Evolutionary conservation across 2,113 vertebrate species (phyloP).

Genomic region (Neolamprologus variostigma): DNA sequence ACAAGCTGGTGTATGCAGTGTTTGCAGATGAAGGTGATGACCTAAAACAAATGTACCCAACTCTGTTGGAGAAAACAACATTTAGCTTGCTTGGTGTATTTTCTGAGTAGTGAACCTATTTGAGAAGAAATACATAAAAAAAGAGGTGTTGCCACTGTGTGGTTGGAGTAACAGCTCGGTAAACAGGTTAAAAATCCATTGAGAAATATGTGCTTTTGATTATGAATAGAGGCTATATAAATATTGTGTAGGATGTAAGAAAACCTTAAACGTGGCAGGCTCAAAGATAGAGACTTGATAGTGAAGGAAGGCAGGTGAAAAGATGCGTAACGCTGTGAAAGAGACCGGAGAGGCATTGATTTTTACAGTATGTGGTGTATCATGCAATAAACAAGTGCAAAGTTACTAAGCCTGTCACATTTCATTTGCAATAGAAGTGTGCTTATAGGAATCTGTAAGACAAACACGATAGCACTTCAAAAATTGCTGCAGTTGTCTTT

Average conservation of each 20-base stretch:
- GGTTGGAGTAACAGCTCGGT: neutral
- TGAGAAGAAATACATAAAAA: neutral
- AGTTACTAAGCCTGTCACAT: neutral
- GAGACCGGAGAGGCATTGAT: neutral
- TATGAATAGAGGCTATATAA: neutral
- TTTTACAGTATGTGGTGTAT: neutral
- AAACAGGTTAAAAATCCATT: neutral
- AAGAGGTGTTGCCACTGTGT: neutral
- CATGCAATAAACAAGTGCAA: neutral
- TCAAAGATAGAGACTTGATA: neutral
- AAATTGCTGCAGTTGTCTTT: neutral
- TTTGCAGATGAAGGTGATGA: neutral
- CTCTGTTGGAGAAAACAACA: neutral
- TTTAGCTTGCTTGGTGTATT: neutral
- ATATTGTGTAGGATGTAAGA: neutral
- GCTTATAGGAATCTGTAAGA: neutral
- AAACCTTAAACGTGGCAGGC: neutral
- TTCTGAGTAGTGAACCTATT: neutral
- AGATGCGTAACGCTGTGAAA: neutral
- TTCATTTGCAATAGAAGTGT: neutral
- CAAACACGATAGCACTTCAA: neutral
- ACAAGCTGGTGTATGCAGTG: neutral
- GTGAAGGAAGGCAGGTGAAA: neutral
- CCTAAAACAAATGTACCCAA: neutral
- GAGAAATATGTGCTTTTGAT: neutral